phyloP scores from a whole-genome alignment of 2,888 invertebrate genomes.

The Heterodera filipjevi region DNA sequence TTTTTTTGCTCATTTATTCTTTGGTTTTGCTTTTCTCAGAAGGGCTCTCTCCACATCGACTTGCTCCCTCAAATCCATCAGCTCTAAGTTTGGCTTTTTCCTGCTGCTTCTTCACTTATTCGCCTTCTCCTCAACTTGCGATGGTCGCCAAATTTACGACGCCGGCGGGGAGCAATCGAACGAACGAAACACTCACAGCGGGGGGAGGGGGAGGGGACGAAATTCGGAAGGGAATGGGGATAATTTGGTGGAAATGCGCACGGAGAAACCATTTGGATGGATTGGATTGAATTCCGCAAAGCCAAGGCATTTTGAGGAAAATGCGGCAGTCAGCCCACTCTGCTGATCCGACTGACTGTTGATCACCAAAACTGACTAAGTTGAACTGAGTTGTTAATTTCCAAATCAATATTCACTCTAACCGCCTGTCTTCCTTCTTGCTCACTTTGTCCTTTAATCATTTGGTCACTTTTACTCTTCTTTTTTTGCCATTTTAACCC shows the following conservation, averaged over 20 bases:
- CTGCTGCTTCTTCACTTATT: background rate
- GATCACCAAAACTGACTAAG: background rate
- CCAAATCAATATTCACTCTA: background rate
- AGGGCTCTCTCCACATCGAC: background rate
- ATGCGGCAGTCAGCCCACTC: no score
- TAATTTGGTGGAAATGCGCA: background rate
- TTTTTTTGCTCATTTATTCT: no score
- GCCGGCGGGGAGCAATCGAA: background rate
- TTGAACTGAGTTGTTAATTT: background rate
- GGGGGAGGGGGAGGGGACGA: background rate
- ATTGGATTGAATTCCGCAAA: background rate
- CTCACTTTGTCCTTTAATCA: no score
- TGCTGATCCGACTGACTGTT: background rate
- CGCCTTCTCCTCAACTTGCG: background rate
- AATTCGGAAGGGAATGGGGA: background rate
- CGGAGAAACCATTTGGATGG: background rate
- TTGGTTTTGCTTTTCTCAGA: background rate
- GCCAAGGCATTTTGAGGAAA: no score
- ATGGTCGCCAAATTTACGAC: constrained; percentile 4
- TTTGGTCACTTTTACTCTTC: background rate
- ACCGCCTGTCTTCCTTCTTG: no score
- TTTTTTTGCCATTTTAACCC: background rate
- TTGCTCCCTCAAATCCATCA: background rate
- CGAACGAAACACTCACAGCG: background rate
- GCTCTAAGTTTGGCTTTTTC: background rate